Base-by-base conservation (phyloP, 2,113 vertebrate genomes). In the Lepus timidus region DNA sequence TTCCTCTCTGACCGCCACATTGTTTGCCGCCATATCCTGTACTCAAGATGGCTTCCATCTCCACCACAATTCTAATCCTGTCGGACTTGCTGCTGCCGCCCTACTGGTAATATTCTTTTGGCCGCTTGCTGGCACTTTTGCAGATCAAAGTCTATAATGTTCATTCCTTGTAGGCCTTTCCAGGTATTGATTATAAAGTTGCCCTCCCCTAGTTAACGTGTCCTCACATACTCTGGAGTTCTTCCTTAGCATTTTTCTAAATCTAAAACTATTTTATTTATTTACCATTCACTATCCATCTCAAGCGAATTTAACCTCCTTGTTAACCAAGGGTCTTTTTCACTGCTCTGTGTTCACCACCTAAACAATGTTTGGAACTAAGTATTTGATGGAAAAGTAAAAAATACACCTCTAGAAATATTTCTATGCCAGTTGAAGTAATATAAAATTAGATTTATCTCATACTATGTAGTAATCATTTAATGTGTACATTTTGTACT, bases 1-100 rank as follows among this genome's bases (percentile, higher is more conserved):
- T 16, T 31, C 16, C 0, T 22, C 39, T 33, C 61, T 0, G 36
- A 6, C 31, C 31, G 7, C 19, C 12, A 4, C 0, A 0, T 5
- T 17, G 23, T 23, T 14, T 4, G 31, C 0, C 22, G 29, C 91
- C 76, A n/a, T 13, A 1, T 10, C 80, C n/a, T 12, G 4, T 6
- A 23, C 16, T 4, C n/a, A 86, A 52, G 31, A 8, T 4, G 61
- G 70, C 51, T 70, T 22, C 49, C 71, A 19, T 19, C 55, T 58
- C 2, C 1, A 27, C 39, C 31, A 17, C 79, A 25, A 12, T 1
- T 29, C 9, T 31, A 3, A 17, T 9, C 22, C 12, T 12, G 17
- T 58, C 13, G 86, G 3, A n/a, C 27, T 49, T 16, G 19, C 20
- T 0, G 11, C 19, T 25, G 16, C 1, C 8, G 23, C 64, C 27